phyloP scores from a whole-genome alignment of 2,113 vertebrate species.

The Mustela lutreola region DNA sequence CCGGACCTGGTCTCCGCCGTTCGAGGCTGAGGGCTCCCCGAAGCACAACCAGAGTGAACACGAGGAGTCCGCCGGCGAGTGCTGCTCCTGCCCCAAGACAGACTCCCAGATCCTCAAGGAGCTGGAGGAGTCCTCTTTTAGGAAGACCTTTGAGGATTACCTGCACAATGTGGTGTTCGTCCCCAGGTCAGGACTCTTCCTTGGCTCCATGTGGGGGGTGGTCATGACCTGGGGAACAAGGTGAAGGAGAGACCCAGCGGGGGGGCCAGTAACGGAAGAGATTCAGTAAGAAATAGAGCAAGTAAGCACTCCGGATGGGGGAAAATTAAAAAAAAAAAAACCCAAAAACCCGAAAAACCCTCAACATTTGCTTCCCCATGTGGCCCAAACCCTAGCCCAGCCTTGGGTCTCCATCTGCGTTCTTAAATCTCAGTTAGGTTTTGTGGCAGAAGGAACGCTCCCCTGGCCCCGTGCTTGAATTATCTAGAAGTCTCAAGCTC shows the following conservation, averaged over 20 bases:
- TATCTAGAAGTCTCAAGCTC: not conserved
- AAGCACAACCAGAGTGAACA: constrained; percentile 93
- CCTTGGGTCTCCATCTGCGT: not conserved
- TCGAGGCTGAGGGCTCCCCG: constrained; percentile 90
- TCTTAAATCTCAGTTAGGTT: not conserved
- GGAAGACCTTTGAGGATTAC: constrained; percentile 98
- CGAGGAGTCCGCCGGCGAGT: constrained; percentile 87
- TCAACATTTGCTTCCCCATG: fast-evolving
- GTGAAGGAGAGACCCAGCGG: fast-evolving
- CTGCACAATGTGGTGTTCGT: constrained; percentile 98
- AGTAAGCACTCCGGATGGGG: not conserved
- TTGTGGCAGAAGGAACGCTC: not conserved
- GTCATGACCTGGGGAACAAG: not conserved
- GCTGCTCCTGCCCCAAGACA: constrained; percentile 97
- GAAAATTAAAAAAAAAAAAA: not conserved
- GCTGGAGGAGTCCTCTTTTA: constrained; percentile 94
- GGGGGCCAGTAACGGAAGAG: not conserved
- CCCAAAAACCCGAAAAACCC: not conserved
- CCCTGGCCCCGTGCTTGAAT: not conserved
- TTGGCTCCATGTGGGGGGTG: not conserved
- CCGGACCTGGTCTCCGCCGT: constrained; percentile 92
- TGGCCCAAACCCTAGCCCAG: not conserved
- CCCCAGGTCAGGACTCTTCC: constrained; percentile 88
- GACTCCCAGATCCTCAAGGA: constrained; percentile 96
- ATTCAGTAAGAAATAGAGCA: not conserved